Conservation (phyloP, 2,797 vertebrate genomes). For the Danionella dracula region DNA sequence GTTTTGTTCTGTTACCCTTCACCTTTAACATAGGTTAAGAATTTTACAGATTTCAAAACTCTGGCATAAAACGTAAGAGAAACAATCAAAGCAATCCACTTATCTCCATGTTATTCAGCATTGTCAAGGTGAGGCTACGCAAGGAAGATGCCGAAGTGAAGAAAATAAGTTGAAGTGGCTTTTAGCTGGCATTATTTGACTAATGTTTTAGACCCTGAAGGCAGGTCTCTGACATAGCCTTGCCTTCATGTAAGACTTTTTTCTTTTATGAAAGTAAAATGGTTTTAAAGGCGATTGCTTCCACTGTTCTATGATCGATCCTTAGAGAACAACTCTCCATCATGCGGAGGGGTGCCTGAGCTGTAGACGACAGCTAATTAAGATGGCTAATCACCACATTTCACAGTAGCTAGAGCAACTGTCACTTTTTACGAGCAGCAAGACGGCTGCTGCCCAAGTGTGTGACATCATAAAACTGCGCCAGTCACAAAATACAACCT, state of each 20-base stretch:
- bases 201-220: conserved; percentile 4
- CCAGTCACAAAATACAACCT: background rate
- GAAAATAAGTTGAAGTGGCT: conserved; percentile 33
- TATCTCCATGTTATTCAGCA: conserved; percentile 24
- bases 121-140: conserved; percentile 20
- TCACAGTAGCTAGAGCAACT: conserved; percentile 53
- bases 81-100: conserved; percentile 26
- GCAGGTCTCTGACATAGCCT: conserved; percentile 11
- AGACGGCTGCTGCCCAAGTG: conserved; percentile 46
- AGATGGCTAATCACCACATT: conserved; percentile 64
- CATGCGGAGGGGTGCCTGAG: conserved; percentile 53
- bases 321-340: conserved; percentile 58
- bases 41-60: conserved; percentile 23
- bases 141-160: conserved; percentile 13
- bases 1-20: conserved; percentile 29
- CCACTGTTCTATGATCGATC: conserved; percentile 46
- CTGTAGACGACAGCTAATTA: conserved; percentile 66
- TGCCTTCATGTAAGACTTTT: conserved; percentile 14
- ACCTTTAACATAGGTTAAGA: background rate
- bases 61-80: background rate
- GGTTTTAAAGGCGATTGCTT: conserved; percentile 9
- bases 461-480: conserved; percentile 38
- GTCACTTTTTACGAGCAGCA: conserved; percentile 44
- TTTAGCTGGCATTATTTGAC: conserved; percentile 21
- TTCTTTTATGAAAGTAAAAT: background rate